phyloP scores from a whole-genome alignment of 2,113 vertebrate genomes.

The Phrynosoma platyrhinos region DNA sequence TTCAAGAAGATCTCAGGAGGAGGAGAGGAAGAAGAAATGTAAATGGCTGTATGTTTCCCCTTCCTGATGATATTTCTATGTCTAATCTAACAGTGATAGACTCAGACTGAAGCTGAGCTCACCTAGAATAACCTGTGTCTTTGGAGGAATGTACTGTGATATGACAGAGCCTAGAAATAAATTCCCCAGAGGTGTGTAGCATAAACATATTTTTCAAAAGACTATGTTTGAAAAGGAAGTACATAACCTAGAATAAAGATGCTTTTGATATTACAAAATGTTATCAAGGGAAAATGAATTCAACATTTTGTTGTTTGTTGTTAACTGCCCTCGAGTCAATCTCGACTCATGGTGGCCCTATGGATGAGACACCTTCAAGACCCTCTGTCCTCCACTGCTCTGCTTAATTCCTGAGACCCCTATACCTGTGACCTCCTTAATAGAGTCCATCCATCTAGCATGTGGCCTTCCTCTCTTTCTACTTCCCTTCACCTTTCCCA shows the following conservation, averaged over 20 bases:
- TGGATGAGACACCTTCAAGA: too few relatives aligned
- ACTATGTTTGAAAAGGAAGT: constrained; percentile 26
- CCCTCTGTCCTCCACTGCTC: too few relatives aligned
- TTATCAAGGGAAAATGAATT: constrained; percentile 42
- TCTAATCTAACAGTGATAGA: neutral
- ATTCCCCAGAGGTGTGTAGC: constrained; percentile 9
- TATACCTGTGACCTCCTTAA: too few relatives aligned
- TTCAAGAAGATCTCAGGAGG: neutral
- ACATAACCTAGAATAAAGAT: constrained; percentile 31
- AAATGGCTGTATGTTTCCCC: neutral
- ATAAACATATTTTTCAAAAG: constrained; percentile 40
- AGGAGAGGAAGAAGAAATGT: neutral
- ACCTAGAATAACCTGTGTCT: constrained; percentile 19
- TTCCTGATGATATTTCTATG: neutral
- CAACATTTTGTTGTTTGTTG: too few relatives aligned
- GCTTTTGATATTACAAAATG: neutral
- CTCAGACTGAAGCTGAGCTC: constrained; percentile 15
- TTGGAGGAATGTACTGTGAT: constrained; percentile 17
- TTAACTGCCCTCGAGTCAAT: too few relatives aligned
- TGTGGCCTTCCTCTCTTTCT: too few relatives aligned
- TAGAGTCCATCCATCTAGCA: too few relatives aligned
- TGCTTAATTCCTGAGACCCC: too few relatives aligned
- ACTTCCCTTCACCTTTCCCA: too few relatives aligned
- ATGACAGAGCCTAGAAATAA: constrained; percentile 36
- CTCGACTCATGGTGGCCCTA: too few relatives aligned